phyloP scores from a whole-genome alignment of 2,113 vertebrate genomes.

The Nyctibius bracteatus region DNA sequence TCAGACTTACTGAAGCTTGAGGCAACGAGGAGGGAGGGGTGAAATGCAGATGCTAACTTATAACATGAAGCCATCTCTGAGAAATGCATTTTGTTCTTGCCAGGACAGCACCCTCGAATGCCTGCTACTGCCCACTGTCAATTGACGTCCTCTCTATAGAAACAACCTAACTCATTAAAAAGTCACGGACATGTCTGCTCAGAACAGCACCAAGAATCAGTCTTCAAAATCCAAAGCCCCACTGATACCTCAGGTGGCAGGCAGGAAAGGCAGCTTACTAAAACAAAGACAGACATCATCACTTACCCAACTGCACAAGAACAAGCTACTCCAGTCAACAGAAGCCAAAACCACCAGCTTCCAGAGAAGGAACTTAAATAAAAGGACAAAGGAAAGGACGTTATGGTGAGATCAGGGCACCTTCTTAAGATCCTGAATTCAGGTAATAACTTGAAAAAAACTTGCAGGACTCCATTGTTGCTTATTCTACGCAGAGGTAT shows the following conservation, averaged over 20 bases:
- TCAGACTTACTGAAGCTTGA: background rate
- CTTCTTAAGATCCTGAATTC: background rate
- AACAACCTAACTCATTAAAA: background rate
- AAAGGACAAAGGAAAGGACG: background rate
- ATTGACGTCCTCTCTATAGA: background rate
- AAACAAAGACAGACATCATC: background rate
- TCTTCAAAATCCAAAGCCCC: background rate
- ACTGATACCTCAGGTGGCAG: background rate
- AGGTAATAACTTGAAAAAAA: background rate
- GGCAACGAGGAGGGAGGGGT: background rate
- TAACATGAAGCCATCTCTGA: background rate
- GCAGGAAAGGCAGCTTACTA: background rate
- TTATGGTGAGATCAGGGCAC: background rate
- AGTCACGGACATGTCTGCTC: background rate
- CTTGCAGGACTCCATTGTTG: background rate
- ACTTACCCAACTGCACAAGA: slow-evolving; percentile 89
- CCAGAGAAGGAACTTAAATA: slow-evolving; percentile 75
- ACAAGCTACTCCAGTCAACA: slow-evolving; percentile 82
- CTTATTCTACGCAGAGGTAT: background rate
- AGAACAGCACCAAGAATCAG: background rate
- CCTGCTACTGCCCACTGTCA: background rate
- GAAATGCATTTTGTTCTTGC: background rate
- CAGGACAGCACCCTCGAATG: background rate
- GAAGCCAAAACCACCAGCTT: slow-evolving; percentile 84
- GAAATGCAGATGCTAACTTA: background rate